Evolutionary conservation across 1,140 invertebrate genomes (phyloP), one percentile per base, ranked within the genome.

Genomic region (Zelostemma sp.): DNA sequence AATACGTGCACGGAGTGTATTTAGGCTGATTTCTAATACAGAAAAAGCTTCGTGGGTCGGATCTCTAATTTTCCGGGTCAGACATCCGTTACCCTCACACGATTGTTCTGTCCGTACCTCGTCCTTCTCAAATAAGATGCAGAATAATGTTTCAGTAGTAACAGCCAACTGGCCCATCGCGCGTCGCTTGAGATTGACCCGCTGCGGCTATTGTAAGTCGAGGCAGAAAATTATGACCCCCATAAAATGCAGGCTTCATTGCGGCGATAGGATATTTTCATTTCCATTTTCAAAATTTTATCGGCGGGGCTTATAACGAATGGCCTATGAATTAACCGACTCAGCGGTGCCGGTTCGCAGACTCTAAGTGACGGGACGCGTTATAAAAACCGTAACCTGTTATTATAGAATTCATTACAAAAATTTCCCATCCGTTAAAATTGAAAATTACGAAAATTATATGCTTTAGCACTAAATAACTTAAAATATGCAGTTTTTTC

Each of bases 71-170:
- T 40, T 40, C 35, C 35, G 35, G 35, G 35, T 40, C 35, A 40
- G 35, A 40, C 35, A 40, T 40, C 35, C 35, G 35, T 40, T 40
- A 40, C 5, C 35, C 35, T 40, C 35, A 15, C 14, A 40, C 35
- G 35, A 40, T 40, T 40, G 35, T 40, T 40, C 14, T 40, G 35
- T 40, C 35, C 14, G 11, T 40, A 3, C 5, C 14, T 15, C 35
- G 35, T 40, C 35, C 35, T 40, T 15, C 35, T 40, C 11, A 12
- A 40, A 40, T 40, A 40, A 40, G 35, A 40, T 40, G 35, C 35
- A 15, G 35, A 40, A 40, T 40, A 40, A 40, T 40, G 35, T 40
- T 40, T 15, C 35, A 40, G 35, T 40, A 40, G 35, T 40, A 40
- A 40, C 35, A 40, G 35, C 14, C 35, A 15, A 15, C 35, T 40